phyloP scores from a whole-genome alignment of 2,888 invertebrate genomes.

The Acleris holmiana region DNA sequence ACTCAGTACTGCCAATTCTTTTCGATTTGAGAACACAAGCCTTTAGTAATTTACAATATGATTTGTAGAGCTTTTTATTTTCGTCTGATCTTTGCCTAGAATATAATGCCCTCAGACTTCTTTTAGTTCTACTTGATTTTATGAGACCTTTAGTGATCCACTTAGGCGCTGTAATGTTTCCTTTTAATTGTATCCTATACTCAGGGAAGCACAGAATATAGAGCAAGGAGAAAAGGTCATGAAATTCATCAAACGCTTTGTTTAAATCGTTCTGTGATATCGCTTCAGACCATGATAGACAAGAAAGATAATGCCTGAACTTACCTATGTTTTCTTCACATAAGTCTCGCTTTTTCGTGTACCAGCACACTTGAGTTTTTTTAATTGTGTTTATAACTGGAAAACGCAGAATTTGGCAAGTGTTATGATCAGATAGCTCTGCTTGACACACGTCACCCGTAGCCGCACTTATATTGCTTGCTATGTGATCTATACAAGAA shows the following conservation, averaged over 20 bases:
- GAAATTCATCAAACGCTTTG: conserved; percentile 15
- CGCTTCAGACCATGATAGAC: conserved; percentile 11
- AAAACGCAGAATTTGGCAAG: conserved; percentile 16
- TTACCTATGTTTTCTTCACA: no score
- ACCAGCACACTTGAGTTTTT: neutral
- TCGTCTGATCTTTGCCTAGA: no score
- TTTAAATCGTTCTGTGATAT: conserved; percentile 2
- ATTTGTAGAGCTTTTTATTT: neutral
- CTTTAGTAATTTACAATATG: neutral
- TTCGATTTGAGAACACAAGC: no score
- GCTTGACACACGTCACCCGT: neutral
- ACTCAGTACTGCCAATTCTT: no score
- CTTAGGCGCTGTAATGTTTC: neutral
- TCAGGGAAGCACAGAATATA: conserved; percentile 29
- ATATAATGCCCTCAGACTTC: conserved; percentile 5
- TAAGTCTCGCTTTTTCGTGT: no score
- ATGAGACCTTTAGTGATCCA: conserved; percentile 15
- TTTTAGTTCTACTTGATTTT: conserved; percentile 9
- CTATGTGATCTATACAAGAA: conserved; percentile 24
- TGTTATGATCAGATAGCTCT: conserved; percentile 12
- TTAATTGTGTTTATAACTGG: neutral
- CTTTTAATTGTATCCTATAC: neutral
- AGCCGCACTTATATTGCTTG: conserved; percentile 18
- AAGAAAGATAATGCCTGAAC: conserved; percentile 4
- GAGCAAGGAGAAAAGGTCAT: conserved; percentile 9